Evolutionary conservation across 2,888 invertebrate species (phyloP).

Genomic region (Nowickia ferox): DNA sequence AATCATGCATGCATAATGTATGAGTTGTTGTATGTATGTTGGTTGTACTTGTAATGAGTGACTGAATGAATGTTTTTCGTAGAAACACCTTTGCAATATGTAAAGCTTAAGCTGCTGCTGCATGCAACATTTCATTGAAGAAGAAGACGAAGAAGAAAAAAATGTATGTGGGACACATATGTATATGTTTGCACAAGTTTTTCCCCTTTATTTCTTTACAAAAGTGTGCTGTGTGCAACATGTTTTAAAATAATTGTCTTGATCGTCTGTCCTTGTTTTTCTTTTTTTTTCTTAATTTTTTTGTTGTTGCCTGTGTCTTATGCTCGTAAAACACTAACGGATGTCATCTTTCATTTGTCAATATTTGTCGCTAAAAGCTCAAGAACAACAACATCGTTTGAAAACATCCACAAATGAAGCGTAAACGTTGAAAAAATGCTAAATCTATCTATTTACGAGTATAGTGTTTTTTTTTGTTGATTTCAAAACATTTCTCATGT

Average conservation of each 20-base stretch:
- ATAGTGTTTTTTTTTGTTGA: conserved; percentile 33
- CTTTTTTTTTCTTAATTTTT: neutral
- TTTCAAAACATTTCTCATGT: conserved; percentile 12
- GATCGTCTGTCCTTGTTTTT: conserved; percentile 23
- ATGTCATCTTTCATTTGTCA: conserved; percentile 74
- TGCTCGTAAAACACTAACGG: conserved; percentile 62
- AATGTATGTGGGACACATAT: conserved; percentile 57
- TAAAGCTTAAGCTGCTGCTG: conserved; percentile 36
- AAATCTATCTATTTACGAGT: conserved; percentile 3
- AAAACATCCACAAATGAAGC: conserved; percentile 41
- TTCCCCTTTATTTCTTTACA: conserved; percentile 20
- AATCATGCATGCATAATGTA: conserved; percentile 20
- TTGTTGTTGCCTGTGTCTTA: conserved; percentile 14
- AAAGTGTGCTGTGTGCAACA: conserved; percentile 72
- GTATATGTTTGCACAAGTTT: conserved; percentile 44
- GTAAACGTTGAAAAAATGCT: conserved; percentile 29
- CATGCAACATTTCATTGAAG: conserved; percentile 40
- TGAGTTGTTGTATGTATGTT: neutral
- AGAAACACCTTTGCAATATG: conserved; percentile 61
- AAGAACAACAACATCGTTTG: conserved; percentile 48
- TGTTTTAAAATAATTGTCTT: conserved; percentile 53
- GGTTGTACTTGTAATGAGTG: conserved; percentile 13
- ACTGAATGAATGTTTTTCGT: conserved; percentile 21
- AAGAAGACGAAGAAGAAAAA: conserved; percentile 3
- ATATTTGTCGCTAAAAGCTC: conserved; percentile 71